These are phyloP conservation scores for Dilophus febrilis DNA, from an alignment of 2,888 invertebrate genomes.

Conservation along the genomic window DNA sequence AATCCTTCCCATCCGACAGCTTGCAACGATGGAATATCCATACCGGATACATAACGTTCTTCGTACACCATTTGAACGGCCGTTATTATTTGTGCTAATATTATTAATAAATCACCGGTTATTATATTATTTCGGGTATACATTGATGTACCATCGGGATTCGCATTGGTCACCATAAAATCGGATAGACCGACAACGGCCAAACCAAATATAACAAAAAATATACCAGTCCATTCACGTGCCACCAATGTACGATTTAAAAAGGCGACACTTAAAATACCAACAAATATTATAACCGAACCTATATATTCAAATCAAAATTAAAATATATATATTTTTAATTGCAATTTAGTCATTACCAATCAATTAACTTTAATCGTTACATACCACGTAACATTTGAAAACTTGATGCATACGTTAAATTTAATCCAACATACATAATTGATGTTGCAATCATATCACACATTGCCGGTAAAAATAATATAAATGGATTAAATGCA, in stretches of 20 bases:
- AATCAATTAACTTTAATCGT: neutral
- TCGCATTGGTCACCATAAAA: slow-evolving; percentile 23
- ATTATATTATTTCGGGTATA: slow-evolving; percentile 54
- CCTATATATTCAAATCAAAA: slow-evolving; percentile 29
- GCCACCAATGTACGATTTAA: slow-evolving; percentile 44
- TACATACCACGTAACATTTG: slow-evolving; percentile 78
- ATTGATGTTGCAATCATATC: slow-evolving; percentile 78
- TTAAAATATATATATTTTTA: neutral
- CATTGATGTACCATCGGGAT: slow-evolving; percentile 22
- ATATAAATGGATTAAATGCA: slow-evolving; percentile 59
- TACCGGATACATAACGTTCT: slow-evolving; percentile 70
- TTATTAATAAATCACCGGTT: slow-evolving; percentile 60
- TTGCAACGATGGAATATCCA: slow-evolving; percentile 76
- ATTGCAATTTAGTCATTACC: no score
- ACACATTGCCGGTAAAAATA: slow-evolving; percentile 74
- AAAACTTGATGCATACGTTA: slow-evolving; percentile 87
- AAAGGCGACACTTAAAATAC: slow-evolving; percentile 68
- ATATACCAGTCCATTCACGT: slow-evolving; percentile 63
- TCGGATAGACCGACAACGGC: slow-evolving; percentile 59
- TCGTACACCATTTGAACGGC: slow-evolving; percentile 90
- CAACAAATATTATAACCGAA: slow-evolving; percentile 78
- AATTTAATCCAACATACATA: slow-evolving; percentile 78
- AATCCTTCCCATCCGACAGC: slow-evolving; percentile 33
- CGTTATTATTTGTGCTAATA: slow-evolving; percentile 62
- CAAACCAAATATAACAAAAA: slow-evolving; percentile 52